phyloP scores from a whole-genome alignment of 2,888 invertebrate species.

The Salticus scenicus region DNA sequence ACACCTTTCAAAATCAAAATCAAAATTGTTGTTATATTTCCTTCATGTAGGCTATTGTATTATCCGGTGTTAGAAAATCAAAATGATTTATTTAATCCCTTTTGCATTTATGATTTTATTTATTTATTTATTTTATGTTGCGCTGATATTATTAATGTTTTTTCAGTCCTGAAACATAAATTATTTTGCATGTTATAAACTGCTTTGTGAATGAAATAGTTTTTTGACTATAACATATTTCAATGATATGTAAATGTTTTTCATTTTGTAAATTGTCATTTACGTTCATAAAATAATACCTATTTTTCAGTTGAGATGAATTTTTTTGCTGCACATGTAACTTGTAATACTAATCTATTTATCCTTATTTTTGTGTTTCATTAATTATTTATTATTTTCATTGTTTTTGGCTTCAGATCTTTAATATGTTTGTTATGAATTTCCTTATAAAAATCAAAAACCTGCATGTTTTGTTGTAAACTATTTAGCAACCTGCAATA shows the following conservation, averaged over 20 bases:
- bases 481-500: slow-evolving; percentile 49
- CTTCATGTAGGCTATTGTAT: neutral
- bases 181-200: neutral
- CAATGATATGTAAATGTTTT: neutral
- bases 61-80: slow-evolving; percentile 60
- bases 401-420: slow-evolving; percentile 57
- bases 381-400: slow-evolving; percentile 66
- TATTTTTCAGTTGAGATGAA: neutral
- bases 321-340: slow-evolving; percentile 62
- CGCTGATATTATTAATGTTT: neutral
- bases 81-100: neutral
- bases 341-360: slow-evolving; percentile 8
- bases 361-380: neutral
- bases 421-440: slow-evolving; percentile 49
- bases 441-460: slow-evolving; percentile 44
- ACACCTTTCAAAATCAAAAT: slow-evolving; percentile 19
- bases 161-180: neutral
- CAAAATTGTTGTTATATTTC: slow-evolving; percentile 18
- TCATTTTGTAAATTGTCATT: no score
- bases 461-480: slow-evolving; percentile 46
- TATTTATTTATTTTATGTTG: neutral
- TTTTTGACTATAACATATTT: neutral
- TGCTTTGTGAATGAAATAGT: neutral
- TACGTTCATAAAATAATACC: neutral
- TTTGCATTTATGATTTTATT: neutral